These are phyloP conservation scores for Nysson spinosus DNA, from an alignment of 2,888 invertebrate species.

Conservation along the genomic window DNA sequence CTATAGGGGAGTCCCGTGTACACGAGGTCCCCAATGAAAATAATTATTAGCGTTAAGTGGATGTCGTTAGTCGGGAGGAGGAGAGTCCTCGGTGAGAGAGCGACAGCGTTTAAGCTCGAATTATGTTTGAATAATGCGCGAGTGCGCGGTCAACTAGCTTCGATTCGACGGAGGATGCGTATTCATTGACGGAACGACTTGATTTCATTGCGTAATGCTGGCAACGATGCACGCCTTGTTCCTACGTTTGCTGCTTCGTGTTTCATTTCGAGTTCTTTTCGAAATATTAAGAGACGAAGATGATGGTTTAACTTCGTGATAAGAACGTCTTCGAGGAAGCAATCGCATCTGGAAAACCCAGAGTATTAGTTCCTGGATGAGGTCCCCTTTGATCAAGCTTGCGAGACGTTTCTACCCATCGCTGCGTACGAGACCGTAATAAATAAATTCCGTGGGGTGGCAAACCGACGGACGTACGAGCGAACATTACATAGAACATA, in stretches of 20 bases:
- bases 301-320: too few species aligned
- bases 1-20: slow-evolving; percentile 66
- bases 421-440: slow-evolving; percentile 47
- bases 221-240: slow-evolving; percentile 30
- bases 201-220: slow-evolving; percentile 75
- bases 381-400: slow-evolving; percentile 9
- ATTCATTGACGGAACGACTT: slow-evolving; percentile 75
- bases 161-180: slow-evolving; percentile 72
- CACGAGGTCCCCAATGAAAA: slow-evolving; percentile 74
- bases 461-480: slow-evolving; percentile 42
- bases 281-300: too few species aligned
- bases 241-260: slow-evolving; percentile 33
- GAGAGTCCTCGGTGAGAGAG: slow-evolving; percentile 61
- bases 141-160: slow-evolving; percentile 43
- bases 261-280: too few species aligned
- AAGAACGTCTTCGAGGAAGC: too few species aligned
- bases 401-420: slow-evolving; percentile 14
- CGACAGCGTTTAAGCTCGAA: slow-evolving; percentile 70
- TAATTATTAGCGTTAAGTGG: slow-evolving; percentile 78
- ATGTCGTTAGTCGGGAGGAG: slow-evolving; percentile 72
- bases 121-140: too few species aligned
- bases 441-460: slow-evolving; percentile 69
- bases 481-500: slow-evolving; percentile 74
- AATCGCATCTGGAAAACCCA: too few species aligned
- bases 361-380: too few species aligned